These are phyloP conservation scores for Zapornia atra DNA, from an alignment of 2,113 vertebrate species.

Conservation along the genomic window DNA sequence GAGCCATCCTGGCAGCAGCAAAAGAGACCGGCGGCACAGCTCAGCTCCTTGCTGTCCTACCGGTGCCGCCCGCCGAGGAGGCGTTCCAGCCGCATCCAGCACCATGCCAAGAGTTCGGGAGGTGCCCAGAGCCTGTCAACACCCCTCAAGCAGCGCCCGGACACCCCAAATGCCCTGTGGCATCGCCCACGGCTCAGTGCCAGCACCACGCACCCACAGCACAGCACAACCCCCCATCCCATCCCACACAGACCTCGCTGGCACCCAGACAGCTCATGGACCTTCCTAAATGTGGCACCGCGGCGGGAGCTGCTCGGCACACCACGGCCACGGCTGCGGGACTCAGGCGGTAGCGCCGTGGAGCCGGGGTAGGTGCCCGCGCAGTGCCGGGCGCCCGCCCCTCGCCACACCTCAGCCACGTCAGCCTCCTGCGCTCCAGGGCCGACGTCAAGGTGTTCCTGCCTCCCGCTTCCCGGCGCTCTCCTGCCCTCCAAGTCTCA, in stretches of 20 bases:
- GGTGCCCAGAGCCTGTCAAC: rapidly evolving
- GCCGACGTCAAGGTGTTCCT: background rate
- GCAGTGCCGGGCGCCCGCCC: background rate
- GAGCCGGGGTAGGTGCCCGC: background rate
- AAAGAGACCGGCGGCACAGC: rapidly evolving
- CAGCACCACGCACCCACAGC: rapidly evolving
- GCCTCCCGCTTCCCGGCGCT: background rate
- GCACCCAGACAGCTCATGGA: background rate
- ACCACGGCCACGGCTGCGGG: background rate
- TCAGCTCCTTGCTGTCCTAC: background rate
- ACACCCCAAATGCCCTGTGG: rapidly evolving
- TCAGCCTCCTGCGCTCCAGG: background rate
- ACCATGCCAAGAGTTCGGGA: rapidly evolving
- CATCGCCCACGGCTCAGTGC: background rate
- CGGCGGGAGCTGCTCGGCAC: rapidly evolving
- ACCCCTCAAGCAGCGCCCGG: rapidly evolving
- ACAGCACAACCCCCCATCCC: background rate
- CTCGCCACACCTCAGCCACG: constrained; percentile 6
- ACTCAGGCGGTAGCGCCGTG: background rate
- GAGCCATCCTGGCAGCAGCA: background rate
- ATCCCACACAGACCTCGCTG: background rate
- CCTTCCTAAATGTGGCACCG: rapidly evolving
- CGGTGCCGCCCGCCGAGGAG: too few relatives aligned
- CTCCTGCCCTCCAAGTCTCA: background rate
- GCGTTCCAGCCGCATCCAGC: rapidly evolving